phyloP scores from a whole-genome alignment of 2,888 invertebrate species.

The Hermaeophaga mercurialis region DNA sequence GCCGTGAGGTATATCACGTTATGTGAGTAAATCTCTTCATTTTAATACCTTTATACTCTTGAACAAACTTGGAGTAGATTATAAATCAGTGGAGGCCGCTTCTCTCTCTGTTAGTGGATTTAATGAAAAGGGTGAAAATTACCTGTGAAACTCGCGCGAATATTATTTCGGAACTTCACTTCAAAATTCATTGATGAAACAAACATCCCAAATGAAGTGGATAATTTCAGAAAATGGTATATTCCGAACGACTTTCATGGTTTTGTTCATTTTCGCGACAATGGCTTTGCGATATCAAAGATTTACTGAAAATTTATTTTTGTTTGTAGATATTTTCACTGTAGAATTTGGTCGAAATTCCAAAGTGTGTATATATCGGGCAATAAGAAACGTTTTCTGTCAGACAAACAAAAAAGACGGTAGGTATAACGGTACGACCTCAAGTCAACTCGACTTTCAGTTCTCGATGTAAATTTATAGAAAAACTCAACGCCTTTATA shows the following conservation, averaged over 20 bases:
- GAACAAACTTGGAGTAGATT: constrained; percentile 25
- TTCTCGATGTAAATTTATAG: constrained; percentile 13
- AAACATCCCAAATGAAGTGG: constrained; percentile 15
- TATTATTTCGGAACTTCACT: constrained; percentile 6
- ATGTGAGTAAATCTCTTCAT: constrained; percentile 15
- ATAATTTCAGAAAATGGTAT: constrained; percentile 2
- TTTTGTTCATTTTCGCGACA: not conserved
- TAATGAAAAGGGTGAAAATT: constrained; percentile 26
- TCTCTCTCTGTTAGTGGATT: constrained; percentile 19
- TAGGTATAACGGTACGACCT: constrained; percentile 9
- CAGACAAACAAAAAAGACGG: constrained; percentile 1
- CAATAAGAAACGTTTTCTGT: not conserved
- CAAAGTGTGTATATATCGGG: not conserved
- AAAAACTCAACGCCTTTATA: constrained; percentile 18
- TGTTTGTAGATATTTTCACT: no score
- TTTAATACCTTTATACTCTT: constrained; percentile 24
- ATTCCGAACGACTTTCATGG: not conserved
- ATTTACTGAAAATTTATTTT: no score
- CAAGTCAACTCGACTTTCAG: constrained; percentile 1
- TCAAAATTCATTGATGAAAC: constrained; percentile 8
- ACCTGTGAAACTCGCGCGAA: constrained; percentile 19
- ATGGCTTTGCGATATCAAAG: not conserved
- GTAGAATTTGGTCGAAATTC: no score
- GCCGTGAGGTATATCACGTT: constrained; percentile 10
- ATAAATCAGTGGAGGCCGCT: constrained; percentile 16